A percentile compares a stretch with the other conserved stretches of the same genome.
phyloP scores from a whole-genome alignment of 2,797 vertebrate genomes.

The Neosilurus mollespiculum region DNA sequence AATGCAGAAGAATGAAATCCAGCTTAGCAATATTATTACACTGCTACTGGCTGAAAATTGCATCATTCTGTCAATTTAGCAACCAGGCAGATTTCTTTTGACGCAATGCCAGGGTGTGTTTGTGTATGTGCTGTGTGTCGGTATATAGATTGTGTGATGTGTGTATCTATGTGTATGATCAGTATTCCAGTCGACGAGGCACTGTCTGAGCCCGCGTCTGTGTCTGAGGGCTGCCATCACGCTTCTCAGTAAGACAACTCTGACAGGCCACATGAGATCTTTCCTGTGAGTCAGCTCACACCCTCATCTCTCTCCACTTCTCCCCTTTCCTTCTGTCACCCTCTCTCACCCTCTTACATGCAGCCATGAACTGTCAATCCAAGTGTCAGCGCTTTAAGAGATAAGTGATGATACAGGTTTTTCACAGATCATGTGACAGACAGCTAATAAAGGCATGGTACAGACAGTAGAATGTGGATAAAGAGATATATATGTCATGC shows the following conservation, averaged over 20 bases:
- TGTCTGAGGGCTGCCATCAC: constrained; percentile 34
- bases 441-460: not conserved
- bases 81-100: constrained; percentile 10
- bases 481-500: not conserved
- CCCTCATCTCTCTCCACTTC: constrained; percentile 18
- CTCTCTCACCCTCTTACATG: constrained; percentile 18
- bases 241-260: constrained; percentile 31
- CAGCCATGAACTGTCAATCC: constrained; percentile 46
- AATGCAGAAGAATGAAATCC: not conserved
- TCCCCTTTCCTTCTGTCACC: not conserved
- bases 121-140: not conserved
- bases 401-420: constrained; percentile 11
- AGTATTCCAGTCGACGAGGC: constrained; percentile 43
- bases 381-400: constrained; percentile 28
- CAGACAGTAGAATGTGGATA: not conserved
- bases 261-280: constrained; percentile 38
- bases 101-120: not conserved
- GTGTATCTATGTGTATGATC: constrained; percentile 33
- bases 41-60: not conserved
- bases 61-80: constrained; percentile 22
- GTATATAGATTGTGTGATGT: constrained; percentile 11
- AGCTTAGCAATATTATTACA: constrained; percentile 6
- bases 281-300: constrained; percentile 45
- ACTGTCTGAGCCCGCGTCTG: constrained; percentile 11
- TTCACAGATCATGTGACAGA: constrained; percentile 3